Percentiles rank a stretch among this genome's conserved stretches.
These are phyloP conservation scores for Coremacera marginata DNA, from an alignment of 2,888 invertebrate genomes.

Conservation along the genomic window DNA sequence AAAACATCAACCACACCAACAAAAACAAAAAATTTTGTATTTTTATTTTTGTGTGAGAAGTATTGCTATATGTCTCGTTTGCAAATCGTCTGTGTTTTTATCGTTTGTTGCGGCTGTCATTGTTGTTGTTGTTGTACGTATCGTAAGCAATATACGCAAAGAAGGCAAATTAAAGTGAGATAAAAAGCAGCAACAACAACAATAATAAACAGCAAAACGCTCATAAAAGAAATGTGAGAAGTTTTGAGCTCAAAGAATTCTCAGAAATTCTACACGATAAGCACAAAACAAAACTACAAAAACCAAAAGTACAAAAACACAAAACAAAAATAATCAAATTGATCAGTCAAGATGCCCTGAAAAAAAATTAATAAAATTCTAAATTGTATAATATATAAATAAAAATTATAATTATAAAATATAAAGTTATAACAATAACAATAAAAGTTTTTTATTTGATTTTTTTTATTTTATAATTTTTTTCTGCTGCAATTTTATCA, in stretches of 20 bases:
- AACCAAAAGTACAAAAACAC: too few species aligned
- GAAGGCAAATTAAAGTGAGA: conserved; percentile 20
- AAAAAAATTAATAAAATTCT: too few species aligned
- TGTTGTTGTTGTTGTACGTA: conserved; percentile 5
- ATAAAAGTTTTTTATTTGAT: too few species aligned
- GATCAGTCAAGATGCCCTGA: too few species aligned
- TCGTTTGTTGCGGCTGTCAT: neutral
- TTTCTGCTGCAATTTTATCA: too few species aligned
- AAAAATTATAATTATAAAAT: too few species aligned
- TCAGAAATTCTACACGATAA: neutral
- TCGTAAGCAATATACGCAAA: neutral
- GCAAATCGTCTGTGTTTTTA: neutral
- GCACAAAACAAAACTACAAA: neutral
- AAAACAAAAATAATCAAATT: too few species aligned
- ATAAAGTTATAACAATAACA: too few species aligned
- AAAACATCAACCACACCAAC: neutral
- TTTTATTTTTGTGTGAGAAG: conserved; percentile 10
- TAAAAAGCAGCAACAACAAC: conserved; percentile 5
- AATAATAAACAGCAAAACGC: neutral
- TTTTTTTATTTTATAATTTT: too few species aligned
- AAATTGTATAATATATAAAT: too few species aligned
- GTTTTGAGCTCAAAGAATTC: neutral
- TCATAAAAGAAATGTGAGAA: neutral
- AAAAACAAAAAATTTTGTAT: neutral
- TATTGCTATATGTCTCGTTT: conserved; percentile 1